These are phyloP conservation scores for Liparis tanakae DNA, from an alignment of 2,797 vertebrate genomes.

Conservation along the genomic window DNA sequence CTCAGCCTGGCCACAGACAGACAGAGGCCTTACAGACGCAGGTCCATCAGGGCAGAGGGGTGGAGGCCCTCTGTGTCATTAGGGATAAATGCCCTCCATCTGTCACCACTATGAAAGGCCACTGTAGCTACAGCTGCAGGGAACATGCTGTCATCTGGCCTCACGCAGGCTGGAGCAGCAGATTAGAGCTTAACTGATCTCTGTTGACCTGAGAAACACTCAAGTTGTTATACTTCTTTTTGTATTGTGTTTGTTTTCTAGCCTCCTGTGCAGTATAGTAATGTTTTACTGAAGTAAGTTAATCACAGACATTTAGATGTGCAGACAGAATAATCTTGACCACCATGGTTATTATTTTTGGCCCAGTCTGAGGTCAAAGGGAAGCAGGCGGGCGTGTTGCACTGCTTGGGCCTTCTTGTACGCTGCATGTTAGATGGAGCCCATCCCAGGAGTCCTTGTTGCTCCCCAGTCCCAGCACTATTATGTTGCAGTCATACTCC, in stretches of 20 bases:
- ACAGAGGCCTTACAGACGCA: conserved; percentile 60
- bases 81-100: conserved; percentile 77
- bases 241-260: conserved; percentile 19
- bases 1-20: conserved; percentile 42
- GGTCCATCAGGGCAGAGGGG: conserved; percentile 73
- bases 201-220: conserved; percentile 22
- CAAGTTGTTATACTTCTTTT: background rate
- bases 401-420: conserved; percentile 48
- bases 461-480: conserved; percentile 67
- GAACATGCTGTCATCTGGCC: conserved; percentile 82
- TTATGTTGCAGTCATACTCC: conserved; percentile 73
- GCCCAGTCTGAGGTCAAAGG: conserved; percentile 24
- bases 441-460: conserved; percentile 65
- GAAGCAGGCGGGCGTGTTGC: conserved; percentile 46
- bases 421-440: conserved; percentile 50
- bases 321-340: background rate
- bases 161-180: conserved; percentile 63
- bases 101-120: conserved; percentile 82
- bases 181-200: conserved; percentile 55
- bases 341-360: conserved; percentile 12
- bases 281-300: conserved; percentile 13
- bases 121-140: conserved; percentile 85
- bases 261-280: background rate
- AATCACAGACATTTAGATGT: conserved; percentile 18
- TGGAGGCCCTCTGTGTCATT: conserved; percentile 74